phyloP scores from a whole-genome alignment of 2,113 vertebrate species.

The Hemiscyllium ocellatum region DNA sequence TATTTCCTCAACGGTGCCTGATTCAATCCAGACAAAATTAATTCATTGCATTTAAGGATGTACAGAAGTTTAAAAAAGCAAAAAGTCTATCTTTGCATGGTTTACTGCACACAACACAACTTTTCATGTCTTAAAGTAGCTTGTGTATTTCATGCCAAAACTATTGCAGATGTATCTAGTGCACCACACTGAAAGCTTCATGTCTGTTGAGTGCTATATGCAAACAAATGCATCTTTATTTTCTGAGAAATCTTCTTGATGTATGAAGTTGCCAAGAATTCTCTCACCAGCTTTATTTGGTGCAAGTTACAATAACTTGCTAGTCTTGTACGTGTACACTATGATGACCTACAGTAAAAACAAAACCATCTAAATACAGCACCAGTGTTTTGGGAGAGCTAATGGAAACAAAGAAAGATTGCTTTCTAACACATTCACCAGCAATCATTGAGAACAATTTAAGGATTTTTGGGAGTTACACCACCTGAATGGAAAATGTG shows the following conservation, averaged over 20 bases:
- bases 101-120: not conserved
- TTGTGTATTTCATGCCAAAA: not conserved
- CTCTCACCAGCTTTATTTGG: not conserved
- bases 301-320: not conserved
- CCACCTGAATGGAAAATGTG: not conserved
- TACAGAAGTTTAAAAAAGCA: no score
- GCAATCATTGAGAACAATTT: not conserved
- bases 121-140: not conserved
- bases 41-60: not conserved
- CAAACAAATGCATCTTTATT: not conserved
- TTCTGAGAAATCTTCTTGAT: not conserved
- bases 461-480: not conserved
- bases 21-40: not conserved
- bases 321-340: not conserved
- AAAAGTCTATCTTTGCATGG: not conserved
- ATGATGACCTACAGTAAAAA: not conserved
- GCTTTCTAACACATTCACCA: not conserved
- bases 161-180: not conserved
- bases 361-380: not conserved
- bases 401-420: not conserved
- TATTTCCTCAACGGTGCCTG: not conserved
- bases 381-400: no score
- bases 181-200: not conserved
- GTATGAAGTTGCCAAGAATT: not conserved
- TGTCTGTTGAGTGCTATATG: not conserved